Evolutionary conservation across 2,797 vertebrate genomes (phyloP).

Genomic region (Sebastes goodei): DNA sequence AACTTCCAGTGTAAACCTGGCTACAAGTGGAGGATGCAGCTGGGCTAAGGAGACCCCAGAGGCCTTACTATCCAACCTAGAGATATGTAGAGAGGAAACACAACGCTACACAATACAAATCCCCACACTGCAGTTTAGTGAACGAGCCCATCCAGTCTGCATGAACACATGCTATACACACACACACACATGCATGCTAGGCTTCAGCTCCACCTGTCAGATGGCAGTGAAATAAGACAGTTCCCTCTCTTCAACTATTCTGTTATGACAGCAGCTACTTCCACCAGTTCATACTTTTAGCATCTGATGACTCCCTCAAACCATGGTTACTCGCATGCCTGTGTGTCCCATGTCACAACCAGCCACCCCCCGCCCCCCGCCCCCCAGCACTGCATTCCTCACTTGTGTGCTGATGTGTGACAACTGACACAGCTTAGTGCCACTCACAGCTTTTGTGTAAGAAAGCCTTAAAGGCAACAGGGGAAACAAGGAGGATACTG

Average conservation of each 20-base stretch:
- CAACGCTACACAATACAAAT: slow-evolving; percentile 53
- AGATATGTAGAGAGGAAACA: slow-evolving; percentile 68
- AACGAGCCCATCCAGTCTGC: slow-evolving; percentile 17
- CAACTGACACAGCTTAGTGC: slow-evolving; percentile 76
- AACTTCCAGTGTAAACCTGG: slow-evolving; percentile 67
- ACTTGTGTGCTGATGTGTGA: slow-evolving; percentile 74
- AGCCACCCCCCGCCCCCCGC: neutral
- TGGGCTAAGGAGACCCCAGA: slow-evolving; percentile 68
- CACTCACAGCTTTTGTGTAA: slow-evolving; percentile 65
- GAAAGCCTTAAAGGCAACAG: slow-evolving; percentile 65
- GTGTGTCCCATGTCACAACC: slow-evolving; percentile 57
- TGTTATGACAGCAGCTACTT: slow-evolving; percentile 67
- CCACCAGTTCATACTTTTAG: slow-evolving; percentile 58
- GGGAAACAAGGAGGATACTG: slow-evolving; percentile 53
- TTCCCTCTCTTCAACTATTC: slow-evolving; percentile 49
- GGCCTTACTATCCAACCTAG: slow-evolving; percentile 52
- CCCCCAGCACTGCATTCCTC: slow-evolving; percentile 57
- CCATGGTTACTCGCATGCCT: slow-evolving; percentile 52
- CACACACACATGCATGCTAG: slow-evolving; percentile 34
- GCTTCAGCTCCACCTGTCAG: slow-evolving; percentile 58
- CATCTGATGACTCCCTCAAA: slow-evolving; percentile 44
- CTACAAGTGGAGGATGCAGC: slow-evolving; percentile 74
- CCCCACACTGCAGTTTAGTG: slow-evolving; percentile 32
- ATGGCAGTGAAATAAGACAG: slow-evolving; percentile 56
- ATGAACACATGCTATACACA: slow-evolving; percentile 33